Percentiles rank a stretch among this genome's conserved stretches.
Evolutionary conservation across 1,140 invertebrate species (phyloP).

Genomic region (Saxidomus purpurata): DNA sequence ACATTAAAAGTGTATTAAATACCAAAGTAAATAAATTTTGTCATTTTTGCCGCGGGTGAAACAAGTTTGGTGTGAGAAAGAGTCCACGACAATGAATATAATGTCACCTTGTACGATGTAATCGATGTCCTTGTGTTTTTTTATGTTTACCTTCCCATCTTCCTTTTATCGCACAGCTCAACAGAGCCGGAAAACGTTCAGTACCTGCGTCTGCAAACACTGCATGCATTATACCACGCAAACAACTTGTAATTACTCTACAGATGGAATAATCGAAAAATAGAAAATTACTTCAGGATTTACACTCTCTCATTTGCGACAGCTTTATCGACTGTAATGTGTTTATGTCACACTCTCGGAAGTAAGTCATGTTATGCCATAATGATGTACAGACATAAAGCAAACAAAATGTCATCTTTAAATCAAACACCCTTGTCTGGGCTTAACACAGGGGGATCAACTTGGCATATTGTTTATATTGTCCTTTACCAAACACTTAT

Average conservation of each 20-base stretch:
- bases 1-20: constrained; percentile 39
- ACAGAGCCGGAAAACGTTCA: neutral
- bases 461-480: neutral
- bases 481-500: neutral
- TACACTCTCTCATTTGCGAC: neutral
- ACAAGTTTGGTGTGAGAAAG: constrained; percentile 37
- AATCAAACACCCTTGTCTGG: constrained; percentile 23
- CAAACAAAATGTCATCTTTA: constrained; percentile 21
- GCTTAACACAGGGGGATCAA: neutral
- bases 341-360: neutral
- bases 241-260: neutral
- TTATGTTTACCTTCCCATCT: neutral
- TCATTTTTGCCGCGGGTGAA: constrained; percentile 10
- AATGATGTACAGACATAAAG: neutral
- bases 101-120: neutral
- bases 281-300: neutral
- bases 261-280: neutral
- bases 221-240: neutral
- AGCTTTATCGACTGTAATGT: neutral
- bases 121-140: constrained; percentile 1
- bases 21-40: constrained; percentile 35
- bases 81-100: neutral
- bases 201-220: neutral
- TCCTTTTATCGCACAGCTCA: neutral
- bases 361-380: neutral